phyloP scores from a whole-genome alignment of 2,797 vertebrate species.

The Hozukius guyotensis region DNA sequence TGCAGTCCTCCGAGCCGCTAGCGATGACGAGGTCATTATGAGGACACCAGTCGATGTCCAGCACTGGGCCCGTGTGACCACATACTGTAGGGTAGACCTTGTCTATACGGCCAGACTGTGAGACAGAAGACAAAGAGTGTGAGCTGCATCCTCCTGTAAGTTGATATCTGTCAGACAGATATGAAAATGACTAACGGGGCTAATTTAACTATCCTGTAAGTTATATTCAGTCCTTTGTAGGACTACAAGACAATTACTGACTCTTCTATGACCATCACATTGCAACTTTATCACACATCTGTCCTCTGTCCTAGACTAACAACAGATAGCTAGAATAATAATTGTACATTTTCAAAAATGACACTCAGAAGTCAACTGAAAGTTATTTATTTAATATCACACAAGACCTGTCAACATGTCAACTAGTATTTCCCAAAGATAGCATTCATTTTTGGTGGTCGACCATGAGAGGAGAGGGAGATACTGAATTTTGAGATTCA shows the following conservation, averaged over 20 bases:
- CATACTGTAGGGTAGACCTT: conserved; percentile 97
- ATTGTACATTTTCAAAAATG: background rate
- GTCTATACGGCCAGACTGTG: conserved; percentile 94
- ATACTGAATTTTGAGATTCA: too few relatives aligned
- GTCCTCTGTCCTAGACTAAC: background rate
- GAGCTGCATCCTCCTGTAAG: background rate
- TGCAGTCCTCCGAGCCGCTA: conserved; percentile 97
- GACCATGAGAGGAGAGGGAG: too few relatives aligned
- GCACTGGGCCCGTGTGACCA: conserved; percentile 95
- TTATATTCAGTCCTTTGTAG: background rate
- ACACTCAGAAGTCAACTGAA: background rate
- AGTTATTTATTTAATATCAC: background rate
- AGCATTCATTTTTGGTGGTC: too few relatives aligned
- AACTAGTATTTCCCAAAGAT: background rate
- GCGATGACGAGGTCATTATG: conserved; percentile 96
- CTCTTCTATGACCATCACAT: background rate
- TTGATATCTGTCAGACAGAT: background rate
- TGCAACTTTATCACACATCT: background rate
- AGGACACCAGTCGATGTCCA: conserved; percentile 99
- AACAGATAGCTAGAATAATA: background rate
- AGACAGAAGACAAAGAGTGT: conserved; percentile 26
- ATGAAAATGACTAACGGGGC: conserved; percentile 20
- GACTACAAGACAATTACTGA: background rate
- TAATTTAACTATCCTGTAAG: background rate
- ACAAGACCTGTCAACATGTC: background rate